Base-by-base conservation (phyloP, 2,113 vertebrate species). In the Sinosuthora webbiana region DNA sequence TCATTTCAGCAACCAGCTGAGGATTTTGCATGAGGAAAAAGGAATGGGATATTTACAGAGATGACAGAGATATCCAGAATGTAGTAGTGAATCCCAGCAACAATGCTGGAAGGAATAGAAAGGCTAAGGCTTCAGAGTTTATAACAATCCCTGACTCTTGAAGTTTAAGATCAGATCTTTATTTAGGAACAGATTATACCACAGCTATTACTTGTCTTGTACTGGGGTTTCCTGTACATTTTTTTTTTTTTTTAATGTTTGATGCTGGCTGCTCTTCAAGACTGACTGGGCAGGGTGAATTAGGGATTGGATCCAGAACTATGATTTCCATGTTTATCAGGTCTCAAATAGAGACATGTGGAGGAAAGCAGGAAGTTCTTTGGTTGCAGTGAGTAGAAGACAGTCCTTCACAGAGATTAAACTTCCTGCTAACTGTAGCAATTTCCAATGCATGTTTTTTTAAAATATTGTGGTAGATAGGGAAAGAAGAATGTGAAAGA, bases 341-440 rank as follows among this genome's bases (percentile, higher is more conserved):
- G 44, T 95, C 90, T 93, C 93, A 94, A 82, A 75, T 30, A 87
- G 83, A 87, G 95, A 89, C 39, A 79, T 80, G 49, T 74, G 9
- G 5, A 89, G 41, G 55, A 95, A 89, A 69, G 87, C 68, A 52
- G 87, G 82, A 92, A 93, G 90, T 96, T 95, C 90, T 87, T 78
- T 96, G 94, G 79, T 94, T 97, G 87, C 56, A 87, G 62, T 81
- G 90, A 86, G 87, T 69, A 87, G 63, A 85, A 49, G 33, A 93
- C 45, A 93, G 60, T 80, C 87, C 93, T 85, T 59, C 77, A 93
- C 82, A 96, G 94, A 86, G 94, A 96, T 77, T 35, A 95, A 95
- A 90, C 85, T 89, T 96, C 74, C 89, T 90, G 94, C 39, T 91
- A 96, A 68, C 90, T 93, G 44, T 39, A 95, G 82, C 89, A 27